These are phyloP conservation scores for Opisthocomus hoazin DNA, from an alignment of 2,113 vertebrate species.

Conservation along the genomic window DNA sequence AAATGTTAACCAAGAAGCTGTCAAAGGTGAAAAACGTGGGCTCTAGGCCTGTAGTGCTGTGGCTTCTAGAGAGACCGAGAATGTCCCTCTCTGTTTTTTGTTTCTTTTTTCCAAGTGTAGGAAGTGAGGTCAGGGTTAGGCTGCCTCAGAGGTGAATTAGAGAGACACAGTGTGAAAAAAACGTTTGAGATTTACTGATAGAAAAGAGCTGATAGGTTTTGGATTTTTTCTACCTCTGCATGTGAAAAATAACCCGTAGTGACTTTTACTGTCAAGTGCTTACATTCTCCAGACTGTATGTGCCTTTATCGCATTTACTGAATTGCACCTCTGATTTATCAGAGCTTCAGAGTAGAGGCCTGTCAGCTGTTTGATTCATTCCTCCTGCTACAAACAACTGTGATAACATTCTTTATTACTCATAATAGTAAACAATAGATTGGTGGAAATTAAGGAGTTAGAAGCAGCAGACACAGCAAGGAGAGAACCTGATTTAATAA, in stretches of 20 bases:
- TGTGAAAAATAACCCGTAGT: background rate
- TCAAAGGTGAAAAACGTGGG: background rate
- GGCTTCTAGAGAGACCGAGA: background rate
- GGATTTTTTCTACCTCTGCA: background rate
- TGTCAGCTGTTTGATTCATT: background rate
- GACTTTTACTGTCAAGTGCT: background rate
- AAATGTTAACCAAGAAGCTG: background rate
- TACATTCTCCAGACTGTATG: background rate
- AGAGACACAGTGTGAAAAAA: background rate
- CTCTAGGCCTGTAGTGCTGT: background rate
- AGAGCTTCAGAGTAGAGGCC: background rate
- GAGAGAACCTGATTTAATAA: background rate
- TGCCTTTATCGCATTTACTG: background rate
- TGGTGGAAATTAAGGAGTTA: background rate
- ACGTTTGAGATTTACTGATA: background rate
- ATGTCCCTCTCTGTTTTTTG: too few species aligned
- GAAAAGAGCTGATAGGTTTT: background rate
- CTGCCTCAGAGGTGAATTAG: background rate
- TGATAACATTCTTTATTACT: background rate
- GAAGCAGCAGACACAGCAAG: background rate
- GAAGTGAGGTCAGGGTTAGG: background rate
- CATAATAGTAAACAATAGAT: background rate
- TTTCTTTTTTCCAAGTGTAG: too few species aligned
- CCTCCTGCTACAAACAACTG: background rate
- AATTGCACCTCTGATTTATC: background rate